Evolutionary conservation across 1,140 invertebrate species (phyloP).

Genomic region (Bombus breviceps): DNA sequence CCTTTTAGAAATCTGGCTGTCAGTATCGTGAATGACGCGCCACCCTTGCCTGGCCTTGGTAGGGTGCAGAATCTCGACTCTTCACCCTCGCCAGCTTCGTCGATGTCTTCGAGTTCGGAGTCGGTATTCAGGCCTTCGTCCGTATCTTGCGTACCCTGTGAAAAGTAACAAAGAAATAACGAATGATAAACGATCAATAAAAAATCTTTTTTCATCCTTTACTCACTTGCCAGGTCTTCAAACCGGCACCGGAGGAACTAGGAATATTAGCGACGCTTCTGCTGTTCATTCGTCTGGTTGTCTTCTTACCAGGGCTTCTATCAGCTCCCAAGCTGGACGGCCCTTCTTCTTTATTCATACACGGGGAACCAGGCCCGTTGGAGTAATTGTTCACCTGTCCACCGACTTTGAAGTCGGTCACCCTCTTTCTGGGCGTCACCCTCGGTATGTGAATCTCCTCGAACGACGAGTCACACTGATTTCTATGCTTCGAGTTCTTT

Average conservation of each 20-base stretch:
- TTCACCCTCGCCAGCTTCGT: slow-evolving; percentile 76
- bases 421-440: slow-evolving; percentile 68
- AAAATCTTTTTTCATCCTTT: neutral
- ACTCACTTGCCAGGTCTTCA: slow-evolving; percentile 74
- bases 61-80: slow-evolving; percentile 82
- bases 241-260: slow-evolving; percentile 60
- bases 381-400: slow-evolving; percentile 73
- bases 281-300: slow-evolving; percentile 68
- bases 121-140: slow-evolving; percentile 80
- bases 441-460: slow-evolving; percentile 78
- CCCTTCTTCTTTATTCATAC: slow-evolving; percentile 62
- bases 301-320: slow-evolving; percentile 67
- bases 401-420: slow-evolving; percentile 75
- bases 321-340: slow-evolving; percentile 72
- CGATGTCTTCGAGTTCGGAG: slow-evolving; percentile 80
- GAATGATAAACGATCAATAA: neutral
- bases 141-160: slow-evolving; percentile 71
- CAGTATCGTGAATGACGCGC: slow-evolving; percentile 81
- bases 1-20: slow-evolving; percentile 90
- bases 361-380: slow-evolving; percentile 44
- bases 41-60: slow-evolving; percentile 80
- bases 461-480: slow-evolving; percentile 64
- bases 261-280: slow-evolving; percentile 76
- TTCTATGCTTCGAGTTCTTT: slow-evolving; percentile 54
- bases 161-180: neutral